A percentile compares a stretch with the other conserved stretches of the same genome.
Conservation (phyloP, 2,888 invertebrate species). For the Morpho helenor region DNA sequence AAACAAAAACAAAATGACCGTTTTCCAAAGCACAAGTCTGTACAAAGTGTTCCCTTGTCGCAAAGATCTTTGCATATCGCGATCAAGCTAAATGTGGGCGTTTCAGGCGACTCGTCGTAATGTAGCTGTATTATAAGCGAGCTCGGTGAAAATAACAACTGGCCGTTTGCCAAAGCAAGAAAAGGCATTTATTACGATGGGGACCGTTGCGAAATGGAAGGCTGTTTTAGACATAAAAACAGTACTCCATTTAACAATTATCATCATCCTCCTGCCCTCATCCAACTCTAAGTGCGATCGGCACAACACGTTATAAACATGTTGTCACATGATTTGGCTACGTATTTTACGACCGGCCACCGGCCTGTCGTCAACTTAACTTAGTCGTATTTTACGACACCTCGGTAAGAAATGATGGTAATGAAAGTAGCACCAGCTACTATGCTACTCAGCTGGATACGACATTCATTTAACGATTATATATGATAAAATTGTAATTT, state of each 20-base stretch:
- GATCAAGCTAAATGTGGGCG: conserved; percentile 24
- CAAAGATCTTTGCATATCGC: conserved; percentile 27
- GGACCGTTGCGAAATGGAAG: conserved; percentile 21
- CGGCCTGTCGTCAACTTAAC: too few relatives aligned
- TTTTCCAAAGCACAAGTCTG: conserved; percentile 11
- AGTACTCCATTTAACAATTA: not conserved
- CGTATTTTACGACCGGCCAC: too few relatives aligned
- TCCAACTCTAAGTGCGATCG: too few relatives aligned
- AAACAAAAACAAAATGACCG: conserved; percentile 12
- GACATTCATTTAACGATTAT: not conserved
- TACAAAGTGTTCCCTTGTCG: conserved; percentile 23
- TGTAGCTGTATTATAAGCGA: conserved; percentile 38
- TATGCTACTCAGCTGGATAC: too few relatives aligned
- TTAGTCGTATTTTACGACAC: too few relatives aligned
- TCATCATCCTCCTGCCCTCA: not conserved
- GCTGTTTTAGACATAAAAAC: conserved; percentile 6
- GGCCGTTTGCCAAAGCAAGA: conserved; percentile 45
- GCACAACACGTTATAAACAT: too few relatives aligned
- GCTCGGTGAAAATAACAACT: conserved; percentile 43
- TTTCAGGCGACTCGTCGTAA: conserved; percentile 28
- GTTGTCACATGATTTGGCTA: too few relatives aligned
- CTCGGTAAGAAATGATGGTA: too few relatives aligned
- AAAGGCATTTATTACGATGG: conserved; percentile 47
- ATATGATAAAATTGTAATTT: too few relatives aligned
- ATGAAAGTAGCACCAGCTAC: too few relatives aligned